Conservation (phyloP, 2,888 invertebrate genomes). For the Diogma glabrata region DNA sequence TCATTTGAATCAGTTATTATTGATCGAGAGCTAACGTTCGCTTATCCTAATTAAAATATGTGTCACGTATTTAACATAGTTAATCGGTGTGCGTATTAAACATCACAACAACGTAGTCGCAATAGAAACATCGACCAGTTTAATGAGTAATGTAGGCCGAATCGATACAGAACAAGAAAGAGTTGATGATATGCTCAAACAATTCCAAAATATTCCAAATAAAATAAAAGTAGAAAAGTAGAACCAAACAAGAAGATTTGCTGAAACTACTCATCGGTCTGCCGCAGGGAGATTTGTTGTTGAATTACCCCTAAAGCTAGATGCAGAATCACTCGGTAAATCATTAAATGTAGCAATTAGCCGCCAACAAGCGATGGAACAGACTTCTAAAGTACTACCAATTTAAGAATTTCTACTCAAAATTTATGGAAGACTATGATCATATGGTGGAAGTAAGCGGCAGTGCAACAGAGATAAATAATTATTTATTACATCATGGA, state of each 20-base stretch:
- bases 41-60: neutral
- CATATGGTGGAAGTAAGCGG: neutral
- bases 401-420: neutral
- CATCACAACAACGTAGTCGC: neutral
- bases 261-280: neutral
- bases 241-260: neutral
- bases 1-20: too few species aligned
- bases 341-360: neutral
- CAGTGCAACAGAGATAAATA: neutral
- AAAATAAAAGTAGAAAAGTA: neutral
- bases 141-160: neutral
- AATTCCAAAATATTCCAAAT: too few species aligned
- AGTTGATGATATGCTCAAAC: too few species aligned
- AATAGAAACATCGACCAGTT: neutral
- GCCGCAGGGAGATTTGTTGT: neutral
- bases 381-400: neutral
- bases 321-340: neutral
- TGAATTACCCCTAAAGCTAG: neutral
- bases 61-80: neutral
- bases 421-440: neutral
- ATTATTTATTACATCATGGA: neutral
- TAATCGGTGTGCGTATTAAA: too few species aligned
- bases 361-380: neutral
- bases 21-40: too few species aligned
- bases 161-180: neutral